These are phyloP conservation scores for Pegea sp. DNA, from an alignment of 23 tunicate genomes.

Conservation along the genomic window DNA sequence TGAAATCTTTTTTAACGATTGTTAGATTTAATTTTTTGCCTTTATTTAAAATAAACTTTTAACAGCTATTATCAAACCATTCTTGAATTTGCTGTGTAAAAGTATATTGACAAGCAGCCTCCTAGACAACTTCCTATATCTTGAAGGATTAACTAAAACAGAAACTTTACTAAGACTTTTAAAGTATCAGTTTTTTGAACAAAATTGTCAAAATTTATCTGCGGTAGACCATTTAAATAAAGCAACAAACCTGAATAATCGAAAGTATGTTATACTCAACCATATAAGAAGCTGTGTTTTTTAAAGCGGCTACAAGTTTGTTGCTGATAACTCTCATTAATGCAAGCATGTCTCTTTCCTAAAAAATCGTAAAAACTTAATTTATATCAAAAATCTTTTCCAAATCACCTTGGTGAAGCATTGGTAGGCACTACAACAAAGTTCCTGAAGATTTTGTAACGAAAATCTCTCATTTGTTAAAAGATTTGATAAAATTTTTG, in stretches of 20 bases:
- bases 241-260: conserved; percentile 11
- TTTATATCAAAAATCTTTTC: background rate
- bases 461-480: conserved; percentile 18
- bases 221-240: no score
- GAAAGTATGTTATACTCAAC: conserved; percentile 7
- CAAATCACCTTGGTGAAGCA: conserved; percentile 28
- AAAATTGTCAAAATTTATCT: no score
- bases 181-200: no score
- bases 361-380: background rate
- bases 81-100: no score
- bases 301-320: conserved; percentile 17
- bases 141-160: no score
- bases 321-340: conserved; percentile 10
- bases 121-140: no score
- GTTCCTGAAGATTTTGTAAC: conserved; percentile 8
- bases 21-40: no score
- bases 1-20: no score
- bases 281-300: conserved; percentile 3
- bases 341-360: conserved; percentile 34
- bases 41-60: no score
- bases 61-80: no score
- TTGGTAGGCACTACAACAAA: conserved; percentile 18
- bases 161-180: no score
- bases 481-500: conserved; percentile 17
- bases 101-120: no score